Evolutionary conservation across 2,113 vertebrate species (phyloP).

Genomic region (Chloebia gouldiae): DNA sequence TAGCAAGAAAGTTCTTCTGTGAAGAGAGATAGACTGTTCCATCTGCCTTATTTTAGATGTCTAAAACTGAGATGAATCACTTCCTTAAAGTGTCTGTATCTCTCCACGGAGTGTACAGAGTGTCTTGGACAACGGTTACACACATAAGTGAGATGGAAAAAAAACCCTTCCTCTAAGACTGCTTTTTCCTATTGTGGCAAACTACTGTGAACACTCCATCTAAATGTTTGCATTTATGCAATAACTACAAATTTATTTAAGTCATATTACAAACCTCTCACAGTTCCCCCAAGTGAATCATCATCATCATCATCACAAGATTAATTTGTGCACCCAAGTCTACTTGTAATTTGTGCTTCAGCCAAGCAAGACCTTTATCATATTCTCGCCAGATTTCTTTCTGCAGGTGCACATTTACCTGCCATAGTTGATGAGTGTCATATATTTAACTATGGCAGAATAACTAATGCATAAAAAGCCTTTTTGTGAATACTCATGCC

Average conservation of each 20-base stretch:
- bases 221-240: neutral
- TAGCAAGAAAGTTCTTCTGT: neutral
- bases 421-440: neutral
- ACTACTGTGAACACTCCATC: neutral
- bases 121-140: neutral
- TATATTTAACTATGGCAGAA: neutral
- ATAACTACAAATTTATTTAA: neutral
- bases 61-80: neutral
- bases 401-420: neutral
- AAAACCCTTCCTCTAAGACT: neutral
- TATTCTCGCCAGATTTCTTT: neutral
- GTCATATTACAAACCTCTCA: neutral
- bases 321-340: neutral
- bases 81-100: slow-evolving; percentile 1
- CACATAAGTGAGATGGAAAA: neutral
- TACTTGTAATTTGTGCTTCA: neutral
- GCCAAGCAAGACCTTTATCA: neutral
- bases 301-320: neutral
- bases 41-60: neutral
- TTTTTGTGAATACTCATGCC: slow-evolving; percentile 2
- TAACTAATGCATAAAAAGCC: slow-evolving; percentile 12
- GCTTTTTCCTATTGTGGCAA: neutral
- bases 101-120: neutral
- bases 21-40: neutral
- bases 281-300: neutral